phyloP scores from a whole-genome alignment of 2,113 vertebrate genomes.

The Lathamus discolor region DNA sequence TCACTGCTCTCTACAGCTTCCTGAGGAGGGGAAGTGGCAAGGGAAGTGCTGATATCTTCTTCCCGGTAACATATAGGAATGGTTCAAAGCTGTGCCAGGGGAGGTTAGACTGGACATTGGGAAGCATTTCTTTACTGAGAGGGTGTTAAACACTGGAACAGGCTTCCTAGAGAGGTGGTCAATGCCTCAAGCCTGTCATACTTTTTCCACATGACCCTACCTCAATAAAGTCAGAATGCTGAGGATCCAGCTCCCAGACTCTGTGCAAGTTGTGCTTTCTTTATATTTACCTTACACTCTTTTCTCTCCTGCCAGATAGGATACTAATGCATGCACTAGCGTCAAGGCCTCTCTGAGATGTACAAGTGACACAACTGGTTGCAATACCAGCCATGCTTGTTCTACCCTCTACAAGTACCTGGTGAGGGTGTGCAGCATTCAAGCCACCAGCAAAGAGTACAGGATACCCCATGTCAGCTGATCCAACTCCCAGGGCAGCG shows the following conservation, averaged over 20 bases:
- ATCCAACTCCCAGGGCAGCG: conserved; percentile 81
- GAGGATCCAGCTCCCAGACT: neutral
- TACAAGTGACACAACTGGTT: neutral
- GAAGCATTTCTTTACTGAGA: neutral
- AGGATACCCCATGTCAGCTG: conserved; percentile 86
- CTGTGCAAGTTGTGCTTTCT: neutral
- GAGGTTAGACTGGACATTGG: neutral
- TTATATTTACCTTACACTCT: neutral
- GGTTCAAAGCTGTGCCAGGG: neutral
- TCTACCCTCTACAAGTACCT: conserved; percentile 80
- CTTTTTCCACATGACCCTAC: neutral
- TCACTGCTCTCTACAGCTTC: neutral
- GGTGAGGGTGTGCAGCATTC: conserved; percentile 83
- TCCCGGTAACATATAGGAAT: neutral
- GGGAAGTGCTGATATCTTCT: neutral
- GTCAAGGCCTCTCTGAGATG: neutral
- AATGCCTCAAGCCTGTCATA: neutral
- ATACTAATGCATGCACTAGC: neutral
- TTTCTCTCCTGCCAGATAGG: neutral
- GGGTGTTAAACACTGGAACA: neutral
- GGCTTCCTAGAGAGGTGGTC: neutral
- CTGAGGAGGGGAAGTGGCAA: neutral
- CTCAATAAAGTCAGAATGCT: neutral
- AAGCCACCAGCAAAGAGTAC: conserved; percentile 82
- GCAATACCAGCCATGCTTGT: neutral